phyloP scores from a whole-genome alignment of 2,888 invertebrate species.

The Brachycybe producta region DNA sequence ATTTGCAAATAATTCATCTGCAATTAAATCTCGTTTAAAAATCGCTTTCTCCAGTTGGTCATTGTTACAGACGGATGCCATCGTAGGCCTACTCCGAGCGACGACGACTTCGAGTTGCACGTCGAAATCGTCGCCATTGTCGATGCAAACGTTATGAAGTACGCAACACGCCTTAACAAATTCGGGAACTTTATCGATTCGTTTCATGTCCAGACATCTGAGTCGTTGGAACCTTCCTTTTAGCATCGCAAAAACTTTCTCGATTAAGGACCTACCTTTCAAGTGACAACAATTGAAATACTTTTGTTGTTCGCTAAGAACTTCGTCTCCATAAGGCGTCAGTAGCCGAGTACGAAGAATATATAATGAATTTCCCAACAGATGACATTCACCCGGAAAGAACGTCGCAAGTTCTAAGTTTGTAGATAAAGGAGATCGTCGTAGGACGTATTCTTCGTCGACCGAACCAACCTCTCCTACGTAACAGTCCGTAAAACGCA shows the following conservation, averaged over 20 bases:
- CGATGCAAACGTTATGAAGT: conserved; percentile 5
- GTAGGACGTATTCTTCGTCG: background rate
- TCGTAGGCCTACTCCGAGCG: background rate
- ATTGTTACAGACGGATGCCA: background rate
- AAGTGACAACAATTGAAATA: background rate
- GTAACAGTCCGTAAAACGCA: conserved; percentile 4
- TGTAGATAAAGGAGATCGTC: background rate
- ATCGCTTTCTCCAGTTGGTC: background rate
- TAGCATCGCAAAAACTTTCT: background rate
- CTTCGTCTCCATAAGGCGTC: conserved; percentile 7
- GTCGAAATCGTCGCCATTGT: background rate
- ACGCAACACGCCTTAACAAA: conserved; percentile 9
- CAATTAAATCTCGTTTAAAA: background rate
- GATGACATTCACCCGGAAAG: background rate
- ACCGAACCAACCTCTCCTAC: background rate
- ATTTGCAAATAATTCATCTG: too few relatives aligned
- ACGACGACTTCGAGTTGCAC: background rate
- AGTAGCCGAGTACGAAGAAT: background rate
- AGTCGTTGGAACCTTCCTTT: background rate
- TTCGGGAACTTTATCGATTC: background rate
- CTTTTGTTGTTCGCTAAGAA: background rate
- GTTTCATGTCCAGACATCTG: background rate
- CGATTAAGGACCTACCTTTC: background rate
- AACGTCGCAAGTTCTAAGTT: background rate
- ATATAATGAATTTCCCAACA: conserved; percentile 3